phyloP scores from a whole-genome alignment of 1,140 invertebrate genomes.

The Apis cerana region DNA sequence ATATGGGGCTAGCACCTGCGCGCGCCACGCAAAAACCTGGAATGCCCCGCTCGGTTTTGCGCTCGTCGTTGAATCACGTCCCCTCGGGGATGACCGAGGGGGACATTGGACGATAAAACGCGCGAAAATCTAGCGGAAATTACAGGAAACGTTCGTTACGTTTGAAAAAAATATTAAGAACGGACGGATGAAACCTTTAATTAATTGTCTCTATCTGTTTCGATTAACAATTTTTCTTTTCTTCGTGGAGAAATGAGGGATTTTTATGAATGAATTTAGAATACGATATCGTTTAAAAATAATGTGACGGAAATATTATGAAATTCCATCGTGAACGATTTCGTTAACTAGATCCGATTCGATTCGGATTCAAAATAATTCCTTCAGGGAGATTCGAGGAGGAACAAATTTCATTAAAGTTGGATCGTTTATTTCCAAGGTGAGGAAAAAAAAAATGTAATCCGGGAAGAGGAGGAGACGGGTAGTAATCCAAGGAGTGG shows the following conservation, averaged over 20 bases:
- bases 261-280: too few relatives aligned
- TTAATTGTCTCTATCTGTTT: too few relatives aligned
- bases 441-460: not conserved
- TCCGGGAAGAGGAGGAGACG: not conserved
- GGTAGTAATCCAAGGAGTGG: not conserved
- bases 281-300: too few relatives aligned
- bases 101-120: not conserved
- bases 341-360: too few relatives aligned
- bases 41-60: conserved; percentile 34
- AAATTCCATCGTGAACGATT: too few relatives aligned
- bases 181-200: too few relatives aligned
- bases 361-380: too few relatives aligned
- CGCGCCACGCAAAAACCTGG: conserved; percentile 59
- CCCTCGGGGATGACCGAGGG: conserved; percentile 15
- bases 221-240: too few relatives aligned
- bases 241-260: too few relatives aligned
- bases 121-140: not conserved
- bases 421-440: not conserved
- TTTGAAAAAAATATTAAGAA: too few relatives aligned
- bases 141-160: not conserved
- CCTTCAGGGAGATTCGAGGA: too few relatives aligned
- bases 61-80: conserved; percentile 42
- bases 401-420: not conserved
- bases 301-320: too few relatives aligned
- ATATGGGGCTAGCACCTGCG: conserved; percentile 69